These are phyloP conservation scores for Xestobium rufovillosum DNA, from an alignment of 2,888 invertebrate genomes.

Conservation along the genomic window DNA sequence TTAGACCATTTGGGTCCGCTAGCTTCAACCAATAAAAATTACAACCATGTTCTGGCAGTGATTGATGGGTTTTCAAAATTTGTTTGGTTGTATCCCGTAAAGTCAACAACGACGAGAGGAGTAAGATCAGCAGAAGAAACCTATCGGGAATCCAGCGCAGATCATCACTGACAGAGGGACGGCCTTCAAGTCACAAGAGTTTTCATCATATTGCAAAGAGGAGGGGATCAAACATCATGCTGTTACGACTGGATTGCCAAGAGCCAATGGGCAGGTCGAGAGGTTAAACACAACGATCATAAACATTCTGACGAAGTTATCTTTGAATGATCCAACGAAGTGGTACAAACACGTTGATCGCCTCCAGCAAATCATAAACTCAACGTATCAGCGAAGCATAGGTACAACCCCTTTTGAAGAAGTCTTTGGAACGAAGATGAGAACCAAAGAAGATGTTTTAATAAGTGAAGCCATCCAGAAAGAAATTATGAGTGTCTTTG, in stretches of 20 bases:
- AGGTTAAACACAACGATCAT: conserved; percentile 32
- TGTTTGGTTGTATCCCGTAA: conserved; percentile 30
- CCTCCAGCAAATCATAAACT: conserved; percentile 28
- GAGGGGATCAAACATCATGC: conserved; percentile 31
- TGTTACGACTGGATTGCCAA: conserved; percentile 30
- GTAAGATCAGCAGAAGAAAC: conserved; percentile 16
- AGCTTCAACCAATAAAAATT: conserved; percentile 16
- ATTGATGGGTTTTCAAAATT: conserved; percentile 32
- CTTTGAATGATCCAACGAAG: conserved; percentile 27
- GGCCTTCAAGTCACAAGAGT: conserved; percentile 35
- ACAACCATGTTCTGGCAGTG: conserved; percentile 21
- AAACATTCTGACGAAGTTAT: conserved; percentile 32
- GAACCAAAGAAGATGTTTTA: conserved; percentile 12
- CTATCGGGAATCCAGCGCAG: conserved; percentile 23
- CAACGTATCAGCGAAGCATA: conserved; percentile 22
- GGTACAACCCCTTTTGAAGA: conserved; percentile 22
- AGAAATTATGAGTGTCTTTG: background rate
- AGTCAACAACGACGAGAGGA: conserved; percentile 26
- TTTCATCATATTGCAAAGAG: conserved; percentile 31
- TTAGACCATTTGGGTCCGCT: conserved; percentile 24
- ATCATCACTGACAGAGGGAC: conserved; percentile 32
- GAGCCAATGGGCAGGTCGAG: conserved; percentile 36
- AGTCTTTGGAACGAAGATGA: conserved; percentile 22
- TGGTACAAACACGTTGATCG: conserved; percentile 28
- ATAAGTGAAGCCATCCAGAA: conserved; percentile 2